Conservation (phyloP, 2,113 vertebrate genomes). For the Erythrocercus mccallii region DNA sequence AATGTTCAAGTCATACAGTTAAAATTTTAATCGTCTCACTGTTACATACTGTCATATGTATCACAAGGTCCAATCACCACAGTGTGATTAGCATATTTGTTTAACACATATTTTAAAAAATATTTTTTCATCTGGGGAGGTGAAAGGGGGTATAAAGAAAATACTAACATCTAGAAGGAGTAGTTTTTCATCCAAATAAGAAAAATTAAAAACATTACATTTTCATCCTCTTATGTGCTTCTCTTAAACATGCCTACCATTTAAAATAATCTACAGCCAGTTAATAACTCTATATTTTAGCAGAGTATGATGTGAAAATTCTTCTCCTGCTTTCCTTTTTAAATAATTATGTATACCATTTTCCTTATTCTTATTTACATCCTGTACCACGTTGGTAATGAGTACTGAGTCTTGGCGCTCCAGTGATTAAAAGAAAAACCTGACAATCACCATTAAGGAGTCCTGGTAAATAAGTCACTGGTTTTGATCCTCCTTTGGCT, state of each 20-base stretch:
- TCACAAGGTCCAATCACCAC: background rate
- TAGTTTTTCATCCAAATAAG: background rate
- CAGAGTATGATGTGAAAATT: background rate
- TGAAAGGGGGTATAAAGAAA: background rate
- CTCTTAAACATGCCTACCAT: background rate
- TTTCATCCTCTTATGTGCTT: background rate
- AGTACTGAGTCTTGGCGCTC: background rate
- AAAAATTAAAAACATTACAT: background rate
- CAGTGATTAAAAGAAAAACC: background rate
- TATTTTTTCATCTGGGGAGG: background rate
- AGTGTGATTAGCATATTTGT: background rate
- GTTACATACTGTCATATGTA: background rate
- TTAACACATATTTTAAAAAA: background rate
- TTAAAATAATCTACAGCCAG: background rate
- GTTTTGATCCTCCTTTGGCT: background rate
- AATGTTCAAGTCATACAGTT: background rate
- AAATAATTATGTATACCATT: background rate
- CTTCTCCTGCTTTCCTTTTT: background rate
- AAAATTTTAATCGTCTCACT: background rate
- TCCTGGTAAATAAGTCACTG: background rate
- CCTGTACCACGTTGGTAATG: background rate
- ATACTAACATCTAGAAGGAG: background rate
- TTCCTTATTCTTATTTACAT: background rate
- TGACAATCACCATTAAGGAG: background rate
- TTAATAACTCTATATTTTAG: background rate